phyloP scores from a whole-genome alignment of 23 tunicate genomes.

The Diplosoma virens region DNA sequence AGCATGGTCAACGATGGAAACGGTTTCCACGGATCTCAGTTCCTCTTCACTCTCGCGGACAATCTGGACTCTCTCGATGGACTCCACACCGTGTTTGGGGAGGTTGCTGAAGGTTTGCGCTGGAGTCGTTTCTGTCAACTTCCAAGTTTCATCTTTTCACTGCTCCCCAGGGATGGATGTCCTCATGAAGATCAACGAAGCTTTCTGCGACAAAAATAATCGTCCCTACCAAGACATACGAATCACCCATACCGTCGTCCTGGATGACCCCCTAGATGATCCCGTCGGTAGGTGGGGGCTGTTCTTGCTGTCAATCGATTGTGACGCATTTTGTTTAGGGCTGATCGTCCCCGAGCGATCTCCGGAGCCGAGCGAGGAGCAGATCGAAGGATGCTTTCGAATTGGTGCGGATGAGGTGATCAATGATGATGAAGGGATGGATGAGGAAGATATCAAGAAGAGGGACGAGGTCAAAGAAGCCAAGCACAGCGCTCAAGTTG shows the following conservation, averaged over 20 bases:
- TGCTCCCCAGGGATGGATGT: constrained; percentile 59
- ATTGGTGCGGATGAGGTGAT: constrained; percentile 95
- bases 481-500: constrained; percentile 80
- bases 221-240: constrained; percentile 95
- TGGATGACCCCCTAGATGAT: constrained; percentile 97
- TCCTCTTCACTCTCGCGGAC: constrained; percentile 78
- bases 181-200: constrained; percentile 76
- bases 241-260: constrained; percentile 87
- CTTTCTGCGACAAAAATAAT: constrained; percentile 76
- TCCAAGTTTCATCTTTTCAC: too few species aligned
- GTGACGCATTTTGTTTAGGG: constrained; percentile 22
- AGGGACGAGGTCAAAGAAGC: constrained; percentile 75
- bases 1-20: constrained; percentile 98
- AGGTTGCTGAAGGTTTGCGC: constrained; percentile 81
- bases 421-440: constrained; percentile 69
- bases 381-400: constrained; percentile 67
- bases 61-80: constrained; percentile 88
- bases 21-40: constrained; percentile 92
- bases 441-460: constrained; percentile 56
- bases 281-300: constrained; percentile 45
- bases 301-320: not conserved
- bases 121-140: too few species aligned
- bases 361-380: constrained; percentile 83
- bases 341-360: constrained; percentile 80
- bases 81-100: constrained; percentile 88